Percentiles rank a stretch among this genome's conserved stretches.
Evolutionary conservation across 2,797 vertebrate species (phyloP).

Genomic region (Tinamus major): DNA sequence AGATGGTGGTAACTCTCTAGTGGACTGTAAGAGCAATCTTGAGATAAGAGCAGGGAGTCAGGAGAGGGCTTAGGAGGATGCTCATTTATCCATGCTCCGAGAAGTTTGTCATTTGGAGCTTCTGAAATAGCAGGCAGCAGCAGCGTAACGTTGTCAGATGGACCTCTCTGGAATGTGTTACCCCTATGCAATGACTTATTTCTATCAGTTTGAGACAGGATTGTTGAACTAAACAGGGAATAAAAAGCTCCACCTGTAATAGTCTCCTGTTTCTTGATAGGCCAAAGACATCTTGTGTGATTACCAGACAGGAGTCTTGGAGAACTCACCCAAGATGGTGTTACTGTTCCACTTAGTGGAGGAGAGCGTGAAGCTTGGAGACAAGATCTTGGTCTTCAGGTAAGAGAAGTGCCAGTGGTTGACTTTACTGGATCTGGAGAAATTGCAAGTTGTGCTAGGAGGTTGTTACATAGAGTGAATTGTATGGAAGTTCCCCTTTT

Average conservation of each 20-base stretch:
- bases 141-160: not conserved
- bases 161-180: not conserved
- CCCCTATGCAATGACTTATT: not conserved
- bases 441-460: too few relatives aligned
- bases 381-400: constrained; percentile 98
- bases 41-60: not conserved
- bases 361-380: constrained; percentile 90
- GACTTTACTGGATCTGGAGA: not conserved
- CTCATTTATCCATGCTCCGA: not conserved
- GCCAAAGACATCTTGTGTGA: constrained; percentile 94
- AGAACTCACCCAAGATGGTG: constrained; percentile 98
- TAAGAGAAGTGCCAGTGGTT: constrained; percentile 65
- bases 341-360: constrained; percentile 97
- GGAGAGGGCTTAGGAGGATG: not conserved
- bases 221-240: constrained; percentile 28
- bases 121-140: not conserved
- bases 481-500: not conserved
- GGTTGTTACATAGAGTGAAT: not conserved
- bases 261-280: constrained; percentile 72
- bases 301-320: constrained; percentile 91
- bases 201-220: not conserved
- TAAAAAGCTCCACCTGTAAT: constrained; percentile 30
- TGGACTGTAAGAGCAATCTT: not conserved
- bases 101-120: not conserved
- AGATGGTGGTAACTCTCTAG: not conserved